phyloP scores from a whole-genome alignment of 2,113 vertebrate genomes.

The Neomonachus schauinslandi region DNA sequence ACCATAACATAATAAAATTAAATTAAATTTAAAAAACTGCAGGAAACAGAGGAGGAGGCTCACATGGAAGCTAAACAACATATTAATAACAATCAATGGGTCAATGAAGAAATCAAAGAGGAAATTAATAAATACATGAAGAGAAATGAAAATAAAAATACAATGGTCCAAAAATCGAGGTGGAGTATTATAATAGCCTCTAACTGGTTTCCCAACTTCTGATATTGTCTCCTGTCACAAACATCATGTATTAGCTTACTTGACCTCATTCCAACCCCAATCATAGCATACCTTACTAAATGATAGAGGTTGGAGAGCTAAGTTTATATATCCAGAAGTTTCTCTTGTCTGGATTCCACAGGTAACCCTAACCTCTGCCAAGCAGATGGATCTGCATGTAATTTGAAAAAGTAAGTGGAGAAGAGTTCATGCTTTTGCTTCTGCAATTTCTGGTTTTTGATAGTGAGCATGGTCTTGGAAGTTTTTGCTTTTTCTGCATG shows the following conservation, averaged over 20 bases:
- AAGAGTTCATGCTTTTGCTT: not conserved
- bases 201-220: not conserved
- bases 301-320: not conserved
- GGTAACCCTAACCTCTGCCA: not conserved
- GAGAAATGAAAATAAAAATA: not conserved
- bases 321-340: not conserved
- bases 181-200: not conserved
- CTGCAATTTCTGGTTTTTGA: not conserved
- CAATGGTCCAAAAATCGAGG: not conserved
- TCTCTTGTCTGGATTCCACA: not conserved
- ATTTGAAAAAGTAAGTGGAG: not conserved
- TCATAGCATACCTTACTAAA: not conserved
- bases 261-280: not conserved
- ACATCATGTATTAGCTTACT: not conserved
- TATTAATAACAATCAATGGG: not conserved
- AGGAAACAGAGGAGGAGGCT: not conserved
- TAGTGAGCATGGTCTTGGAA: not conserved
- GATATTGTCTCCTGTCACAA: slow-evolving; percentile 1
- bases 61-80: not conserved
- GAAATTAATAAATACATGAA: not conserved
- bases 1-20: no score
- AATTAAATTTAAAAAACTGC: not conserved
- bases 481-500: not conserved
- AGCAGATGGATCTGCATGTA: not conserved
- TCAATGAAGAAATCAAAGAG: not conserved